These are phyloP conservation scores for Parotia lawesii DNA, from an alignment of 2,113 vertebrate genomes.

Conservation along the genomic window DNA sequence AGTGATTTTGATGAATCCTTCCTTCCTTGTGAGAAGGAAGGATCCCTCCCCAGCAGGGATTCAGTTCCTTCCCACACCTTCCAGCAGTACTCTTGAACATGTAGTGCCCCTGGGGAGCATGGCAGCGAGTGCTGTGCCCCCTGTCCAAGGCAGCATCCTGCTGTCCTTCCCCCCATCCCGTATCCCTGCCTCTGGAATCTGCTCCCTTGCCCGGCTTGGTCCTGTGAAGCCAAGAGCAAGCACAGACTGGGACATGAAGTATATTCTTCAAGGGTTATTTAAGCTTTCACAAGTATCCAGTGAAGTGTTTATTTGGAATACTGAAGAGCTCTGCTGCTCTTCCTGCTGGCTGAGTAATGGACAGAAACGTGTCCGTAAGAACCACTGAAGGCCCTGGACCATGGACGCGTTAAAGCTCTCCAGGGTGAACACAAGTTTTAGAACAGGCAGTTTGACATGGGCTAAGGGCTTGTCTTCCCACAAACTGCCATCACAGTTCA, in stretches of 20 bases:
- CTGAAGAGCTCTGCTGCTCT: neutral
- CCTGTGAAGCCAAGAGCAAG: neutral
- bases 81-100: neutral
- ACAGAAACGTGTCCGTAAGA: neutral
- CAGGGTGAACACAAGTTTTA: neutral
- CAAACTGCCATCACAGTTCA: neutral
- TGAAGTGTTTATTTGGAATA: neutral
- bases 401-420: neutral
- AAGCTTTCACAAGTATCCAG: neutral
- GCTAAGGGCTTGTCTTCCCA: neutral
- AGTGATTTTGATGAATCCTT: neutral
- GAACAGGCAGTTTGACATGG: neutral
- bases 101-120: neutral
- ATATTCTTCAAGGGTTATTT: neutral
- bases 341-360: neutral
- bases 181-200: fast-evolving
- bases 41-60: neutral
- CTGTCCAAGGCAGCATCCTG: neutral
- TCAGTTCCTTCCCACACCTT: neutral
- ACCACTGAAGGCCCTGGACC: neutral
- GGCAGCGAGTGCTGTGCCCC: fast-evolving
- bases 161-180: fast-evolving
- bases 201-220: neutral
- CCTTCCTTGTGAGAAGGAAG: neutral
- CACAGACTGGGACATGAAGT: neutral